Evolutionary conservation across 2,113 vertebrate species (phyloP), one percentile per base, ranked within the genome.

Genomic region (Philantomba maxwellii): DNA sequence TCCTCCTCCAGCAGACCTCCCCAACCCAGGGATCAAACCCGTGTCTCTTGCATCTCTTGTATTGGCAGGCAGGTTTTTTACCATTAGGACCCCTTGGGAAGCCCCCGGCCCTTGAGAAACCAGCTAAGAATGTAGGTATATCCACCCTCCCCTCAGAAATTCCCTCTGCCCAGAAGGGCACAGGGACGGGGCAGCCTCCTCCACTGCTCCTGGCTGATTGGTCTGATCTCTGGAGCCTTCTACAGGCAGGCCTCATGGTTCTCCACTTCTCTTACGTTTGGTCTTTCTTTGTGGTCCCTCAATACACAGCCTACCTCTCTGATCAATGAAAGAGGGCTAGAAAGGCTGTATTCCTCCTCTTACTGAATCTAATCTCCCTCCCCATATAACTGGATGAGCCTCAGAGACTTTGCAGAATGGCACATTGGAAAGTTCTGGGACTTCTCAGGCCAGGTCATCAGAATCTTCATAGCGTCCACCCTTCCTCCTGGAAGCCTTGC

Each of bases 351-450:
- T 30, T 43, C 2, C 39, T 86, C 66, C 26, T 53, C 55, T 55
- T n/a, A 19, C 10, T 0, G 28, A 78, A 1, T 28, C 92, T 28
- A 17, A 43, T 10, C 12, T n/a, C 28, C n/a, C 23, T 11, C 14
- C 3, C 3, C 21, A 0, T 43, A 2, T 3, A 8, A 4, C 23
- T 17, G 43, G 57, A 7, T 15, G 5, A 2, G 33, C 51, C 82
- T 93, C 25, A 39, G 16, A 47, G 55, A 82, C 57, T 19, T 47
- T 39, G 30, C 21, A 57, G 75, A 49, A 64, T 8, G 75, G 39
- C 14, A 43, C 2, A 6, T 4, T 4, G 10, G 6, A 17, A 30
- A 6, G 19, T 39, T 39, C 49, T 8, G 43, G 81, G 51, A 30
- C 25, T 26, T 25, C 21, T 49, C 47, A 66, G 39, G 73, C 25